Evolutionary conservation across 1,140 invertebrate genomes (phyloP).

Genomic region (Gryllus bimaculatus): DNA sequence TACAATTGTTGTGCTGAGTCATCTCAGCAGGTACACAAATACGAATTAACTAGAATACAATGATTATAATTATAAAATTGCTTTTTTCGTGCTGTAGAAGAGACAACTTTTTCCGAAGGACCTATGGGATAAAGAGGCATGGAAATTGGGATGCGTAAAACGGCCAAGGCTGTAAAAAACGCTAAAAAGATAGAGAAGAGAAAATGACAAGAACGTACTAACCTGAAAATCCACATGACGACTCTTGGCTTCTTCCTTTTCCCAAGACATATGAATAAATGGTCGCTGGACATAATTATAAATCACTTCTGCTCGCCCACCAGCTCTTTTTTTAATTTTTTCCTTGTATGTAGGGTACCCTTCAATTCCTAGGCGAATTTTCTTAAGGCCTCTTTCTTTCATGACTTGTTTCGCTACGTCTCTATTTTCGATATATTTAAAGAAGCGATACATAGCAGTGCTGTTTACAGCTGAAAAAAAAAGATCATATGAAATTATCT

Average conservation of each 20-base stretch:
- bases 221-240: conserved; percentile 94
- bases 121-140: no score
- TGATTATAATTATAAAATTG: no score
- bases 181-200: no score
- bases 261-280: conserved; percentile 99
- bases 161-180: no score
- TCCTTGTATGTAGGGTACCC: conserved; percentile 99
- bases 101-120: no score
- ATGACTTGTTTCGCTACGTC: conserved; percentile 98
- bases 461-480: conserved; percentile 63
- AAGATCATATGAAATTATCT: neutral
- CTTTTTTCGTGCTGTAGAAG: no score
- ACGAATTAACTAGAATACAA: no score
- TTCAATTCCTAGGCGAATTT: conserved; percentile 97
- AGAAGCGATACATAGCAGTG: conserved; percentile 92
- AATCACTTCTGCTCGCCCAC: conserved; percentile 88
- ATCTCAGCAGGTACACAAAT: no score
- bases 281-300: conserved; percentile 99
- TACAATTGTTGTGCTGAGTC: no score
- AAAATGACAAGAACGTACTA: conserved; percentile 11
- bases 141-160: no score
- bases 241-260: conserved; percentile 98
- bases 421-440: conserved; percentile 98
- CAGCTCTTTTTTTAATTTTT: conserved; percentile 78
- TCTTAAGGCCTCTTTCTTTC: conserved; percentile 96